Evolutionary conservation across 1,140 invertebrate genomes (phyloP).

Genomic region (Drosophila sturtevanti): DNA sequence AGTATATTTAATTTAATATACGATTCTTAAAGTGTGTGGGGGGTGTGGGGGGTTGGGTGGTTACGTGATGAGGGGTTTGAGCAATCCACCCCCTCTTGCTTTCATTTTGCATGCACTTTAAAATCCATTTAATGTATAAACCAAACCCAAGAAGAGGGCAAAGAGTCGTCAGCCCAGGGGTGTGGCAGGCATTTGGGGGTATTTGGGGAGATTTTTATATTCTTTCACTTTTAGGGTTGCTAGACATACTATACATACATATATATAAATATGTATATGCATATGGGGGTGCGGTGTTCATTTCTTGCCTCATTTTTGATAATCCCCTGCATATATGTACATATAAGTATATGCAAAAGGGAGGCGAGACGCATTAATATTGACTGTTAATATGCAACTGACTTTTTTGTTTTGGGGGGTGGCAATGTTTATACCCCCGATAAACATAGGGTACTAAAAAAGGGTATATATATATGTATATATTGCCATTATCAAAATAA

Average conservation of each 20-base stretch:
- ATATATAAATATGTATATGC: not conserved
- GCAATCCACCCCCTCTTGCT: slow-evolving; percentile 5
- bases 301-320: slow-evolving; percentile 29
- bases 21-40: not conserved
- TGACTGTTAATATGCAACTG: slow-evolving; percentile 77
- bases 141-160: slow-evolving; percentile 29
- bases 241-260: not conserved
- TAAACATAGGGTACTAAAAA: too few species aligned
- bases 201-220: not conserved
- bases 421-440: too few species aligned
- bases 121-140: slow-evolving; percentile 77
- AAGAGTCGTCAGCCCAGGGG: slow-evolving; percentile 26
- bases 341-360: not conserved
- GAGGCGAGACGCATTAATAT: slow-evolving; percentile 52
- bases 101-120: slow-evolving; percentile 66
- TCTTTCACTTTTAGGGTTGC: slow-evolving; percentile 24
- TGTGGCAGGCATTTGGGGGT: not conserved
- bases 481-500: too few species aligned
- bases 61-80: not conserved
- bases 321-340: too few species aligned
- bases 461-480: too few species aligned
- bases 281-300: slow-evolving; percentile 24
- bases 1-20: slow-evolving; percentile 74
- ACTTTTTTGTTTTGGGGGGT: slow-evolving; percentile 18
- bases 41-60: not conserved